Base-by-base conservation (phyloP, 2,888 invertebrate species). In the Bruchidius siliquastri region DNA sequence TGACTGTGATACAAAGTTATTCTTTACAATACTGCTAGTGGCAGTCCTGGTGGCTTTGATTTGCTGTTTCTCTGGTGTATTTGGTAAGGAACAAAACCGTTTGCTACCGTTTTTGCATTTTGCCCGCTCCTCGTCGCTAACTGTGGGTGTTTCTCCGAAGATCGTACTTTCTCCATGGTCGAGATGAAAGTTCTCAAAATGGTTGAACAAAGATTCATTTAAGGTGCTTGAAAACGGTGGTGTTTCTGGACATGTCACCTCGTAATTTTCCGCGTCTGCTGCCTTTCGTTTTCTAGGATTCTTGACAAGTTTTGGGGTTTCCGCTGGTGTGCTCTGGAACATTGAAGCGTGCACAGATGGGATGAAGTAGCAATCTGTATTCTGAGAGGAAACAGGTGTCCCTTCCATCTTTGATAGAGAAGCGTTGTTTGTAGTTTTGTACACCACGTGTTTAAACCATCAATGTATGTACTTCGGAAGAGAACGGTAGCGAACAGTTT, bases 211-310 rank as follows among this genome's bases (percentile, higher is more conserved):
- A 20, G 84, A 84, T 72, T 84, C 84, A 74, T 85, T 85, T 22
- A 84, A 76, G 0, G 84, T 84, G 76, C 84, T 85, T 0, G 83
- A 84, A 77, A 81, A 80, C 76, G 80, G 77, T 13, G 80, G 80
- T 20, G 79, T 76, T 3, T 79, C 73, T 8, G 80, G 77, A 67
- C 75, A 79, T 6, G 79, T 76, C 67, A 71, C 72, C 20, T 68
- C 72, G 22, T 72, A 74, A 73, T 75, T 76, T 49, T 75, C 75
- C 32, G 75, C 69, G 71, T 76, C 76, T 21, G 77, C 73, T 49
- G 81, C 79, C 73, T 83, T 84, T 71, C 84, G 78, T 75, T 84
- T 84, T 30, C 82, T 82, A 22, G 80, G 79, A 66, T 75, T 73
- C 67, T 68, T 71, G 21, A 70, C 71, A 70, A 30, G 73, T 21